Evolutionary conservation across 2,888 invertebrate species (phyloP).

Genomic region (Auanema freiburgensis): DNA sequence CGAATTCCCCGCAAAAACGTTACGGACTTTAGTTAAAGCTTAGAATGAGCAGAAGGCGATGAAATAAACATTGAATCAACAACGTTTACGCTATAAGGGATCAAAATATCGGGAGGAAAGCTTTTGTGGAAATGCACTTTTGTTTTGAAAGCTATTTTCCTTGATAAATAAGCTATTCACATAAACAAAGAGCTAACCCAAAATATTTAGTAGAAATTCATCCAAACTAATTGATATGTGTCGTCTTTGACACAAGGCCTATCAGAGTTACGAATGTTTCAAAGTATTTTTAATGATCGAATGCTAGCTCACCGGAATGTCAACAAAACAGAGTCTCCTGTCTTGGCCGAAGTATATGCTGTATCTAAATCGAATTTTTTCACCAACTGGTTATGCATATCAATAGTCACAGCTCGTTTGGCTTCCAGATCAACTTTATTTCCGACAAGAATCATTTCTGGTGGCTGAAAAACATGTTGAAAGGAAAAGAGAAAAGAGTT

Average conservation of each 20-base stretch:
- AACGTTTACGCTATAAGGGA: too few relatives aligned
- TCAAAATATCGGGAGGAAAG: too few relatives aligned
- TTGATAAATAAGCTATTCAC: too few relatives aligned
- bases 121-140: too few relatives aligned
- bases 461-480: slow-evolving; percentile 53
- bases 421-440: slow-evolving; percentile 70
- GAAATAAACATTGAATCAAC: too few relatives aligned
- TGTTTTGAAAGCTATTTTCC: too few relatives aligned
- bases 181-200: too few relatives aligned
- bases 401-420: slow-evolving; percentile 67
- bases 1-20: too few relatives aligned
- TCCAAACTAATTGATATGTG: background rate
- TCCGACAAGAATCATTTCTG: slow-evolving; percentile 68
- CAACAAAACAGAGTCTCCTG: slow-evolving; percentile 68
- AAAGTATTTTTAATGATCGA: too few relatives aligned
- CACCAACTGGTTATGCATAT: slow-evolving; percentile 66
- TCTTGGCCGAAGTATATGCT: slow-evolving; percentile 69
- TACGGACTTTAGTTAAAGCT: too few relatives aligned
- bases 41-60: too few relatives aligned
- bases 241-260: background rate
- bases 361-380: slow-evolving; percentile 64
- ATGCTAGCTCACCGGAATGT: slow-evolving; percentile 55
- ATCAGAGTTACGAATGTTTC: background rate
- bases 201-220: background rate
- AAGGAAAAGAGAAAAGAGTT: background rate